Base-by-base conservation (phyloP, 1,140 invertebrate genomes). In the Dinothrombium tinctorium region DNA sequence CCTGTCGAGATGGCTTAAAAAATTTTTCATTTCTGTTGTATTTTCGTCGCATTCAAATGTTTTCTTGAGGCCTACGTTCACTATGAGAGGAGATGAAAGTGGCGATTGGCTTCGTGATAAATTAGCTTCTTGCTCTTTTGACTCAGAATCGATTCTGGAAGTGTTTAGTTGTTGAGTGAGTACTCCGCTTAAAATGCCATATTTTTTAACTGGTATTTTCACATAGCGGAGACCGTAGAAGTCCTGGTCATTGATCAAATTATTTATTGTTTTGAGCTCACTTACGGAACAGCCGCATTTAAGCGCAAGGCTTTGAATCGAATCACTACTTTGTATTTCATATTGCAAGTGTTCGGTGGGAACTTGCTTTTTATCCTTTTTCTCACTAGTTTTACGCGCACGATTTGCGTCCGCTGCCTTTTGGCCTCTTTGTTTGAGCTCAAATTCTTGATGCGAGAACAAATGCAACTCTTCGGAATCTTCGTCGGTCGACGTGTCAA, bases 271-370 rank as follows among this genome's bases (percentile, higher is more conserved):
- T 26, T 48, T 49, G 11, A 50, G 20, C 35, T 50, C 40, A 17
- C 44, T 19, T 23, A 89, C 81, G 54, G 80, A 81, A 50, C 80
- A 76, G 54, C 78, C 76, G 64, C 86, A 87, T 68, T 79, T 84
- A 22, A 89, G 64, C 15, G 83, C 79, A 48, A 90, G 74, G 50
- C 82, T 82, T 65, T 84, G 80, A 42, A 90, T 61, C 11, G 82
- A 89, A 58, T 90, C 84, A 32, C 29, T 15, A 14, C 17, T 32
- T 32, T 32, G n/a, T n/a, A n/a, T n/a, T n/a, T n/a, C n/a, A n/a
- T n/a, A n/a, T n/a, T n/a, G n/a, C n/a, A n/a, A n/a, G n/a, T n/a
- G n/a, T n/a, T n/a, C n/a, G n/a, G n/a, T n/a, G n/a, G n/a, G n/a
- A n/a, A n/a, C n/a, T n/a, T n/a, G n/a, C n/a, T n/a, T n/a, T n/a